phyloP scores from a whole-genome alignment of 2,113 vertebrate species.

The Phalacrocorax brasilianus region DNA sequence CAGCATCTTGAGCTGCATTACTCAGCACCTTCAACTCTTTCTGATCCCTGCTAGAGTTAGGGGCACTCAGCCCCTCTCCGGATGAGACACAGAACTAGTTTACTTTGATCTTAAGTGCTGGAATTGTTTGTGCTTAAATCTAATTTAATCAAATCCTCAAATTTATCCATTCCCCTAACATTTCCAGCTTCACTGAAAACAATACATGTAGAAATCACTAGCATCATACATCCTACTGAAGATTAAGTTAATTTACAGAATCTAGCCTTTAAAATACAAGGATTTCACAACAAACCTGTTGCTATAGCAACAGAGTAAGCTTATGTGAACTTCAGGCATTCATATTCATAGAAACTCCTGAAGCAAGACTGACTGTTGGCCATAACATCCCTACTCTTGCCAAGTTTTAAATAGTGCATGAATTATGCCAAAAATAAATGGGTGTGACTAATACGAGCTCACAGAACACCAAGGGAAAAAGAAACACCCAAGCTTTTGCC shows the following conservation, averaged over 20 bases:
- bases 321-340: conserved; percentile 78
- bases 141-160: not conserved
- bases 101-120: not conserved
- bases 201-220: conserved; percentile 33
- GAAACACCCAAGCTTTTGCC: conserved; percentile 66
- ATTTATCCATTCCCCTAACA: not conserved
- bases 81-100: not conserved
- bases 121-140: not conserved
- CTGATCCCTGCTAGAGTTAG: not conserved
- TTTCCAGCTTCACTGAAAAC: conserved; percentile 12
- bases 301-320: conserved; percentile 74
- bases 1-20: not conserved
- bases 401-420: conserved; percentile 77
- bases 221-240: conserved; percentile 44
- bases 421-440: conserved; percentile 81
- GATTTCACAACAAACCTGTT: conserved; percentile 78
- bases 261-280: conserved; percentile 68
- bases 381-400: conserved; percentile 71
- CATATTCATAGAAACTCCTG: conserved; percentile 80
- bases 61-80: not conserved
- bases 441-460: conserved; percentile 80
- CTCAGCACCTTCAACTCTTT: not conserved
- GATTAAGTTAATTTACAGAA: conserved; percentile 69
- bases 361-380: conserved; percentile 80
- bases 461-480: conserved; percentile 61